Evolutionary conservation across 2,113 vertebrate genomes (phyloP).

Genomic region (Callospermophilus lateralis): DNA sequence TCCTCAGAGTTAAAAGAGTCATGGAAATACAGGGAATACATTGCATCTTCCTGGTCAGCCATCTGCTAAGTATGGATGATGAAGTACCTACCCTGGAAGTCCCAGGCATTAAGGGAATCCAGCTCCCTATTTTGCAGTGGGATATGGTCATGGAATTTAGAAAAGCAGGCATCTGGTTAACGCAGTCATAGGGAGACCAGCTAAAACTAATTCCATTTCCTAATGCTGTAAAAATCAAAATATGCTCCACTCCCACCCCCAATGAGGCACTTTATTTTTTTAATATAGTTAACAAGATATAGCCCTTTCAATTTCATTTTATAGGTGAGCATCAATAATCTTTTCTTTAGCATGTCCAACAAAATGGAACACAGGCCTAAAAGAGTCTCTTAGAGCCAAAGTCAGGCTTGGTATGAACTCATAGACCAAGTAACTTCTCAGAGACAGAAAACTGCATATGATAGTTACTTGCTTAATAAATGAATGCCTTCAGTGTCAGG

Average conservation of each 20-base stretch:
- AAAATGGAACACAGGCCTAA: not conserved
- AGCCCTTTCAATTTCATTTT: not conserved
- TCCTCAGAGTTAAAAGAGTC: not conserved
- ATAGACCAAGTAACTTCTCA: not conserved
- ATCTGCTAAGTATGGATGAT: not conserved
- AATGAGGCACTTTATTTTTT: not conserved
- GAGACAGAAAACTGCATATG: not conserved
- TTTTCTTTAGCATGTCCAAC: not conserved
- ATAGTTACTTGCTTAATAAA: not conserved
- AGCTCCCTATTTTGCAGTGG: not conserved
- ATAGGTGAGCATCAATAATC: not conserved
- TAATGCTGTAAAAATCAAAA: constrained; percentile 48
- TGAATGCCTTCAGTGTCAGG: not conserved
- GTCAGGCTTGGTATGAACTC: not conserved
- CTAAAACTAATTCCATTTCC: not conserved
- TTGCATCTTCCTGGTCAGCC: not conserved
- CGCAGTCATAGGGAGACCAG: not conserved
- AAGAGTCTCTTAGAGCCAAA: not conserved
- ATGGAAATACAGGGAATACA: not conserved
- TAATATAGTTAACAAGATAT: not conserved
- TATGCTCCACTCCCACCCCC: no score
- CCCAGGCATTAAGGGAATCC: not conserved
- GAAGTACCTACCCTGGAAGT: not conserved
- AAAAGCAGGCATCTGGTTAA: not conserved
- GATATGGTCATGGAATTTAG: not conserved